Base-by-base conservation (phyloP, 2,113 vertebrate genomes). In the Nansenia antarctica region DNA sequence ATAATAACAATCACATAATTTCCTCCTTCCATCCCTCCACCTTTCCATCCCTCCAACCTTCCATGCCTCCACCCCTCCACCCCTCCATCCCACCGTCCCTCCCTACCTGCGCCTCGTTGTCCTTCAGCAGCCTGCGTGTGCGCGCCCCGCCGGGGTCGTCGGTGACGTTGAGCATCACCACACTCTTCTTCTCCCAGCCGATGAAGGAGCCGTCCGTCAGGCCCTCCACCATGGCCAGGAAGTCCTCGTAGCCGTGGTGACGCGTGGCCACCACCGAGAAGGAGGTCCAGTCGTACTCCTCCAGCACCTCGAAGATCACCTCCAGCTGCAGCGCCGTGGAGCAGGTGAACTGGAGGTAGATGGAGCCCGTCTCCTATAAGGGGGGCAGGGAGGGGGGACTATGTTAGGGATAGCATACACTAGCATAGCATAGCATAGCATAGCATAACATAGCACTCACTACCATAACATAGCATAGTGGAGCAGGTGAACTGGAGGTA, bases 301-400 rank as follows among this genome's bases (percentile, higher is more conserved):
- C 96, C 47, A 98, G 90, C 67, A 98, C 94, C 84, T 97, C 96
- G 9, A 98, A 97, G 85, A 98, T 96, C 29, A 97, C 96, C 82
- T 93, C 95, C 0, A 98, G 92, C 86, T 98, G 96, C 67, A 97
- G 94, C 59, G 94, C 87, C 0, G 96, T 97, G 79, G 96, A 95
- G 32, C 94, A 95, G 69, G 94, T 95, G 81, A 98, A 88, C 87
- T 98, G 96, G n/a, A 97, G 92, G 88, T 97, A 98, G 73, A 96
- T 95, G 39, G 96, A 96, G 70, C 96, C 95, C 6, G 91, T 95
- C 84, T 98, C 95, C 96, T 97, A n/a, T n/a, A n/a, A n/a, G n/a
- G n/a, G 82, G 0, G 1, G 47, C 15, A 11, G 37, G 61, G 7
- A 26, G 26, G 62, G 57, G 52, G 22, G 31, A 15, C n/a, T n/a